Percentiles rank a stretch among this genome's conserved stretches.
Evolutionary conservation across 2,797 vertebrate genomes (phyloP).

Genomic region (Melopsittacus undulatus): DNA sequence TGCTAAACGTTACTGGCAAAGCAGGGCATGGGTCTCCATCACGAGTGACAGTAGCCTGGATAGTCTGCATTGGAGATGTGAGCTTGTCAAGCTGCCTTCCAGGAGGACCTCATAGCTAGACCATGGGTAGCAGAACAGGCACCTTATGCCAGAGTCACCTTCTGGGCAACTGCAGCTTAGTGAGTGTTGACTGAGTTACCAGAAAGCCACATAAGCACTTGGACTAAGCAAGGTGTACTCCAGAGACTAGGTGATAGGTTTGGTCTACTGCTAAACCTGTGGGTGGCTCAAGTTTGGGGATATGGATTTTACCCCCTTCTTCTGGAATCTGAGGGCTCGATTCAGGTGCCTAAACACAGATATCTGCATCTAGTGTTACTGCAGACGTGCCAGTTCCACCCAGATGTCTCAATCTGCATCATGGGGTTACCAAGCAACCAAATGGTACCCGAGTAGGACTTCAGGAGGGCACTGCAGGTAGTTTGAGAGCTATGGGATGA

Average conservation of each 20-base stretch:
- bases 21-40: neutral
- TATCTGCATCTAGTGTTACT: neutral
- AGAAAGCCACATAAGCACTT: neutral
- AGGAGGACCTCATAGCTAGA: neutral
- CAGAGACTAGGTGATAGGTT: neutral
- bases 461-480: neutral
- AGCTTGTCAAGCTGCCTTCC: neutral
- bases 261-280: neutral
- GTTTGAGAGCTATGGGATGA: neutral
- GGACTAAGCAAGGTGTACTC: neutral
- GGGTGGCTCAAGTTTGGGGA: neutral
- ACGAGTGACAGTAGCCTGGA: neutral
- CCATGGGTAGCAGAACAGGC: neutral
- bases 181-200: neutral
- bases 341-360: neutral
- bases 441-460: neutral
- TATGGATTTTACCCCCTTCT: neutral
- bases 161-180: neutral
- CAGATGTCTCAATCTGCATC: neutral
- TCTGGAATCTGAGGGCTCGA: neutral
- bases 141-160: rapidly evolving
- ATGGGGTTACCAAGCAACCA: neutral
- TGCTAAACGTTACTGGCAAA: neutral
- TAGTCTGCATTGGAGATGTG: neutral
- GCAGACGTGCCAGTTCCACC: neutral